Conservation (phyloP, 2,113 vertebrate genomes). For the Neodon shergylaensis region DNA sequence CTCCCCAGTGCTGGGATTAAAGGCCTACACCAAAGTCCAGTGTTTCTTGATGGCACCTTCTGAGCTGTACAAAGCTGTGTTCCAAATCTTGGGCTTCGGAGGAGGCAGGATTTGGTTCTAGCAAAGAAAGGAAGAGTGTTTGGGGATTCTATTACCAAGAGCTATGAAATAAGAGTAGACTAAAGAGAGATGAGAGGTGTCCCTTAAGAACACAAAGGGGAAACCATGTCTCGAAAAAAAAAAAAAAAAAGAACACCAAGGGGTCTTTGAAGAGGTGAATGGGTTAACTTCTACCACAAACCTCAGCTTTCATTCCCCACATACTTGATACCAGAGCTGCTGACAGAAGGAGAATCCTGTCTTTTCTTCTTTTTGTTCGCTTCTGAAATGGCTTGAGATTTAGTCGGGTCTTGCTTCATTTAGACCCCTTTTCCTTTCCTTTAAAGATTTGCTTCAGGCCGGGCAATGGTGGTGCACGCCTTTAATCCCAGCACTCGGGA, state of each 20-base stretch:
- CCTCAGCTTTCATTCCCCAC: not conserved
- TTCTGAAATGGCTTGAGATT: slow-evolving; percentile 44
- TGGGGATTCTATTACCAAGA: slow-evolving; percentile 22
- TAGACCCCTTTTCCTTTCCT: slow-evolving; percentile 29
- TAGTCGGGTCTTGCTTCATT: slow-evolving; percentile 31
- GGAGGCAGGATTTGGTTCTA: slow-evolving; percentile 38
- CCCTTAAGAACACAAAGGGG: not conserved
- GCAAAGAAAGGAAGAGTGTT: not conserved
- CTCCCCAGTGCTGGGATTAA: too few species aligned
- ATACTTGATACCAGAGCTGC: not conserved
- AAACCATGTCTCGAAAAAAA: too few species aligned
- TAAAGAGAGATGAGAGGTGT: slow-evolving; percentile 16
- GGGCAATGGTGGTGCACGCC: too few species aligned
- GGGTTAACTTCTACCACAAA: not conserved
- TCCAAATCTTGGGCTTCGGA: slow-evolving; percentile 45
- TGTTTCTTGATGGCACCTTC: slow-evolving; percentile 56
- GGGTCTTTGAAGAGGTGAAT: slow-evolving; percentile 40
- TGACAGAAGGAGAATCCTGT: not conserved
- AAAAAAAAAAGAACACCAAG: slow-evolving; percentile 21
- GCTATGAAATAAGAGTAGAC: slow-evolving; percentile 38
- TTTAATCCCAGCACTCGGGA: too few species aligned
- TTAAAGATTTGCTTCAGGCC: slow-evolving; percentile 36
- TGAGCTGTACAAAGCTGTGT: slow-evolving; percentile 40
- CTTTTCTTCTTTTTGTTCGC: not conserved
- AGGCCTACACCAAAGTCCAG: not conserved